Conservation (phyloP, 2,888 invertebrate genomes). For the Agriotes lineatus region DNA sequence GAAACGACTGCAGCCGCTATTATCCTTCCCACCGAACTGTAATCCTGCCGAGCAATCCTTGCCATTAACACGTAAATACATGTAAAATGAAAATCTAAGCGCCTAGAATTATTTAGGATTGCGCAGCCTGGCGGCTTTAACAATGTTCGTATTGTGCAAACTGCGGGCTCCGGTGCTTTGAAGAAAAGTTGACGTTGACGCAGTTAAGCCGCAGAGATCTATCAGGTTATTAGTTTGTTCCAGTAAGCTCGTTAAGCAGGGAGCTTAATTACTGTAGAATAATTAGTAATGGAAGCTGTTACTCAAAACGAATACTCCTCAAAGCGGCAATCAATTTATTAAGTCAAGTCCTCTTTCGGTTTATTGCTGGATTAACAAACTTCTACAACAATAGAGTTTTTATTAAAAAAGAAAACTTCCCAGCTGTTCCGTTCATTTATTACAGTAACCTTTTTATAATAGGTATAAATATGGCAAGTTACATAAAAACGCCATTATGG, state of each 20-base stretch:
- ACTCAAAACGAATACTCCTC: not conserved
- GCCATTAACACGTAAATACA: conserved; percentile 15
- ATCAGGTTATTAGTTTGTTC: conserved; percentile 21
- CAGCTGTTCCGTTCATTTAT: no score
- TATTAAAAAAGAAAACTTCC: no score
- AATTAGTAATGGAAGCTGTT: conserved; percentile 20
- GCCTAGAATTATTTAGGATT: not conserved
- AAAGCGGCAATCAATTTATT: conserved; percentile 4
- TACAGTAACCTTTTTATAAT: no score
- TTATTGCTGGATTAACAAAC: no score
- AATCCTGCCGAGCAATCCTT: conserved; percentile 6
- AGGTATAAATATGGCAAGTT: no score
- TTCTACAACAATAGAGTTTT: no score
- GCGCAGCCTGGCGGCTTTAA: no score
- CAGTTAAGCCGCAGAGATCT: conserved; percentile 10
- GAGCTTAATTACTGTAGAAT: conserved; percentile 19
- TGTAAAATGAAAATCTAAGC: conserved; percentile 7
- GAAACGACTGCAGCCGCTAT: conserved; percentile 10
- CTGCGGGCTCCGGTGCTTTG: not conserved
- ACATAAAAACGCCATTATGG: no score
- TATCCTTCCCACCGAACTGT: conserved; percentile 8
- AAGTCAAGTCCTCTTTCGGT: not conserved
- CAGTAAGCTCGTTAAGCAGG: conserved; percentile 22
- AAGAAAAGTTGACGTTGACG: conserved; percentile 11
- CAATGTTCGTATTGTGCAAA: conserved; percentile 6